A percentile compares a stretch with the other conserved stretches of the same genome.
Conservation (phyloP, 2,797 vertebrate species). For the Bovichtus diacanthus region DNA sequence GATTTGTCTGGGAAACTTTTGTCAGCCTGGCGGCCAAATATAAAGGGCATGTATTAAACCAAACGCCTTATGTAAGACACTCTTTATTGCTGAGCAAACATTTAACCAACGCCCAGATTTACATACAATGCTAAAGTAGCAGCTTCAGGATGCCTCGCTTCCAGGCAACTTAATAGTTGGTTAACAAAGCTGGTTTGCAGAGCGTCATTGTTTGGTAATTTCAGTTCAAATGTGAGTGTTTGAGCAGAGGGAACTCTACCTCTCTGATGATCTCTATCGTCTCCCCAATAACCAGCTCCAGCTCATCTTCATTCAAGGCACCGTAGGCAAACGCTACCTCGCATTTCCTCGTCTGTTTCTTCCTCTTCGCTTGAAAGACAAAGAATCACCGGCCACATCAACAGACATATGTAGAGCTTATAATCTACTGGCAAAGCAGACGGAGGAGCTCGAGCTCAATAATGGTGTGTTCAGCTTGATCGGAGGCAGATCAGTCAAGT, state of each 20-base stretch:
- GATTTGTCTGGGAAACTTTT: not conserved
- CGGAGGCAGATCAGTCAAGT: conserved; percentile 6
- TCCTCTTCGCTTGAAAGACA: conserved; percentile 76
- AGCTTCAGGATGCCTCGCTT: not conserved
- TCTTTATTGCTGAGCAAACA: conserved; percentile 20
- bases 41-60: not conserved
- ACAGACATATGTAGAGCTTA: not conserved
- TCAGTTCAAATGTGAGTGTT: not conserved
- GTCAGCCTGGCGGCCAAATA: not conserved
- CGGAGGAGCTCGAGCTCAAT: not conserved
- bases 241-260: conserved; percentile 73
- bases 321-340: conserved; percentile 85
- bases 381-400: conserved; percentile 20
- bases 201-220: not conserved
- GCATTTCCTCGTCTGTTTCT: conserved; percentile 84
- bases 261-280: conserved; percentile 86
- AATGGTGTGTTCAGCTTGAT: not conserved
- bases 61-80: not conserved
- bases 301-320: conserved; percentile 84
- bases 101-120: conserved; percentile 7
- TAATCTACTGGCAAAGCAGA: not conserved
- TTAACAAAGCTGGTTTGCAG: not conserved
- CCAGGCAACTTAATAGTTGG: not conserved
- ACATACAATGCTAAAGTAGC: not conserved
- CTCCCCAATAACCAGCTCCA: conserved; percentile 84